Percentiles rank a stretch among this genome's conserved stretches.
phyloP scores from a whole-genome alignment of 2,113 vertebrate genomes.

The Ranitomeya variabilis region DNA sequence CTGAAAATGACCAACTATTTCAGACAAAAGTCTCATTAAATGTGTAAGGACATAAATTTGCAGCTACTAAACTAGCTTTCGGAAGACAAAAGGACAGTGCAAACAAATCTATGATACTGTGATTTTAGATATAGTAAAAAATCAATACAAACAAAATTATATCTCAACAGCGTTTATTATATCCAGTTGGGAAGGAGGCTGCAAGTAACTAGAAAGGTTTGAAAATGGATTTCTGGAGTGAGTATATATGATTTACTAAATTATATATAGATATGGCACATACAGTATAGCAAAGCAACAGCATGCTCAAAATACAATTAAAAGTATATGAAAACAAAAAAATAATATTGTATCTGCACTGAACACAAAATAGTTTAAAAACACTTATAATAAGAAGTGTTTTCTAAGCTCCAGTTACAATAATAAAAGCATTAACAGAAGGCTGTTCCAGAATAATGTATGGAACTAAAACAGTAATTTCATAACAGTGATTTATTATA shows the following conservation, averaged over 20 bases:
- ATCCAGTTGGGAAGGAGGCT: neutral
- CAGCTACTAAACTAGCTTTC: neutral
- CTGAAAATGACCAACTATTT: slow-evolving; percentile 16
- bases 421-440: neutral
- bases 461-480: too few relatives aligned
- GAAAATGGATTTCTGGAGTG: neutral
- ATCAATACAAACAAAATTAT: slow-evolving; percentile 35
- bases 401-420: neutral
- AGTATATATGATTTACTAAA: too few relatives aligned
- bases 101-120: neutral
- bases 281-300: neutral
- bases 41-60: neutral
- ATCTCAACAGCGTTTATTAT: neutral
- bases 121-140: neutral
- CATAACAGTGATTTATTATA: too few relatives aligned
- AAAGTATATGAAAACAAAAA: neutral
- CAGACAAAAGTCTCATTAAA: neutral
- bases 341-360: neutral
- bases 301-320: neutral
- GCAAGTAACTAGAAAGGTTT: neutral
- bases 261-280: neutral
- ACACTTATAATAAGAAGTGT: neutral
- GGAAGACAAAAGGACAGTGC: neutral
- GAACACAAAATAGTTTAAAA: neutral
- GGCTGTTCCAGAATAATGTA: too few relatives aligned